Evolutionary conservation across 2,797 vertebrate species (phyloP).

Genomic region (Pitangus sulphuratus): DNA sequence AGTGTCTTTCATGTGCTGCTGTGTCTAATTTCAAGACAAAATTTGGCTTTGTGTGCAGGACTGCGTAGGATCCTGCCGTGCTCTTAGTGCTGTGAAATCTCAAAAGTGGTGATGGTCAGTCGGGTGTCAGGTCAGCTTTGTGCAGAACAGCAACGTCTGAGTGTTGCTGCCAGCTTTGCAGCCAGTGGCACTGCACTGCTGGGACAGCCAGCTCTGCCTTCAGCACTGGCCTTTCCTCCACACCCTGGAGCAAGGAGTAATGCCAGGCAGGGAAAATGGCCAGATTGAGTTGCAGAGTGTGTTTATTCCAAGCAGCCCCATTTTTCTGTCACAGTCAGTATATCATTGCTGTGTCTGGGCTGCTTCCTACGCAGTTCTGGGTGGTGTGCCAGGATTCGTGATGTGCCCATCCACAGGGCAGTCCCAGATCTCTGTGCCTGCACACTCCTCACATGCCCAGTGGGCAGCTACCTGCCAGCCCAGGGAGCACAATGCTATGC

Average conservation of each 20-base stretch:
- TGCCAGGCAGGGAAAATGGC: neutral
- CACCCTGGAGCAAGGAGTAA: neutral
- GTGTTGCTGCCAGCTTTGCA: neutral
- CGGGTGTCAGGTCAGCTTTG: neutral
- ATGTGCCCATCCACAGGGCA: neutral
- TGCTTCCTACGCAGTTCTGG: neutral
- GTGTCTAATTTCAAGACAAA: neutral
- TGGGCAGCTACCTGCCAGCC: neutral
- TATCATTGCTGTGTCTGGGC: conserved; percentile 13
- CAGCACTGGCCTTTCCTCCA: neutral
- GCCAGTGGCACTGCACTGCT: neutral
- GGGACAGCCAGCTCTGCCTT: neutral
- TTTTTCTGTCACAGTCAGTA: conserved; percentile 27
- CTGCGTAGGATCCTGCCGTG: neutral
- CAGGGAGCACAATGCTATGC: fast-evolving
- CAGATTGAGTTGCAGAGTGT: neutral
- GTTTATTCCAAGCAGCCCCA: conserved; percentile 41
- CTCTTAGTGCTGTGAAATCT: neutral
- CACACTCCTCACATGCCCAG: neutral
- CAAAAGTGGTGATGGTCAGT: neutral
- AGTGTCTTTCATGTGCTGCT: neutral
- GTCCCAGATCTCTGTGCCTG: neutral
- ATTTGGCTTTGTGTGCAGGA: neutral
- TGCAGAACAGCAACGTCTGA: neutral
- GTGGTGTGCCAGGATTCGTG: neutral